Evolutionary conservation across 2,113 vertebrate genomes (phyloP), one percentile per base, ranked within the genome.

Genomic region (Penelope pileata): DNA sequence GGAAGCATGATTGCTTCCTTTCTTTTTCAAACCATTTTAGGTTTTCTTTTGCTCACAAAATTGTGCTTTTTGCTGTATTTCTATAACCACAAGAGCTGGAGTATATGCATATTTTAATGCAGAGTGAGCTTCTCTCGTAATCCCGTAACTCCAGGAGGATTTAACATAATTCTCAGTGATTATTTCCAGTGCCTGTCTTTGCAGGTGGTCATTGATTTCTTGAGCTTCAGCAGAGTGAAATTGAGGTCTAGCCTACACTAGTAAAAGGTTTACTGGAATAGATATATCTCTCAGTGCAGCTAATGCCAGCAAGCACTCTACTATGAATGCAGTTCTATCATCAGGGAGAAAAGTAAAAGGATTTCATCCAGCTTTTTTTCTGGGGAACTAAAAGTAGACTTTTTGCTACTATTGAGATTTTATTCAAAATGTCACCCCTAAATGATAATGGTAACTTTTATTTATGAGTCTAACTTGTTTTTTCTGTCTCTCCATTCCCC

Each of bases 231-330:
- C 64, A 91, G 92, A 96, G 64, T 86, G 80, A 95, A 94, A 96
- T 88, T 96, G 95, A 95, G 94, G 92, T 93, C 92, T 96, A 96
- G 83, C 56, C 95, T 93, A 90, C 73, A 36, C 80, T 78, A 88
- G 91, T 95, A 93, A 96, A 94, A 94, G 96, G 88, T 95, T 96
- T 96, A 94, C 96, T 86, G 94, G 95, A 95, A 96, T 43, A 94
- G 92, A 93, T 95, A 91, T 88, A 84, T 96, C 76, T 94, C 63
- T 88, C 88, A 88, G 64, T 63, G 64, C 91, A 94, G 80, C 88
- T 92, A 93, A 94, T 91, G 77, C 80, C 9, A 4, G 91, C 92
- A 93, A 88, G 73, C 29, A 78, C 64, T 94, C 69, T 90, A 84
- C 83, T 93, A 92, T 75, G 60, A 76, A 83, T 96, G 80, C 68